These are phyloP conservation scores for Lamellibrachia columna DNA, from an alignment of 2,888 invertebrate species.

Conservation along the genomic window DNA sequence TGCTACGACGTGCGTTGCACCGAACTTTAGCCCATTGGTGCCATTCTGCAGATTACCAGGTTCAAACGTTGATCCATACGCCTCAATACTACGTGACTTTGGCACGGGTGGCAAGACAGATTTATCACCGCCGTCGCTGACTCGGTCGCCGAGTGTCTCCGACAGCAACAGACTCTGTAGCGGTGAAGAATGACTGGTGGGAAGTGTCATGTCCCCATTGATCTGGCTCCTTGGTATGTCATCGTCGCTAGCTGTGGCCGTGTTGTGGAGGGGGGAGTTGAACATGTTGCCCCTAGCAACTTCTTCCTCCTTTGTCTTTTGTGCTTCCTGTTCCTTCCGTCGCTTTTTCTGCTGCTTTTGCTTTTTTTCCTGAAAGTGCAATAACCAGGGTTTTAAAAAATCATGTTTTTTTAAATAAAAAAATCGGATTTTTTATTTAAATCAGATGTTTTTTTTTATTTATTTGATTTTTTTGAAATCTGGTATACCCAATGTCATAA, in stretches of 20 bases:
- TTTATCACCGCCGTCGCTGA: neutral
- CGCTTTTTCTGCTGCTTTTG: neutral
- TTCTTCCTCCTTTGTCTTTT: neutral
- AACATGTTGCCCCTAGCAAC: constrained; percentile 9
- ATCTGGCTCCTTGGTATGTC: neutral
- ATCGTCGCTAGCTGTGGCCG: neutral
- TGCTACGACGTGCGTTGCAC: neutral
- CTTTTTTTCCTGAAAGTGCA: neutral
- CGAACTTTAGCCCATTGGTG: neutral
- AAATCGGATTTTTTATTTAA: no score
- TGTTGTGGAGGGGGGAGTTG: neutral
- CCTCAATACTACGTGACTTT: neutral
- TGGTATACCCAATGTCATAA: no score
- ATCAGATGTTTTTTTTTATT: no score
- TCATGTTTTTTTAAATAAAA: no score
- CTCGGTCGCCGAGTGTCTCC: neutral
- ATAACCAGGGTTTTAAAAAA: neutral
- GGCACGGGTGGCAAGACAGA: neutral
- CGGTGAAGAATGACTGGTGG: neutral
- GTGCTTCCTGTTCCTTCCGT: neutral
- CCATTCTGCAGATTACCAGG: neutral
- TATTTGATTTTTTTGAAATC: no score
- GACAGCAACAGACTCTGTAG: neutral
- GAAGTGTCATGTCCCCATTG: neutral
- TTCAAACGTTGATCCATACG: neutral